phyloP scores from a whole-genome alignment of 2,888 invertebrate species.

The Odontocolon sp. region DNA sequence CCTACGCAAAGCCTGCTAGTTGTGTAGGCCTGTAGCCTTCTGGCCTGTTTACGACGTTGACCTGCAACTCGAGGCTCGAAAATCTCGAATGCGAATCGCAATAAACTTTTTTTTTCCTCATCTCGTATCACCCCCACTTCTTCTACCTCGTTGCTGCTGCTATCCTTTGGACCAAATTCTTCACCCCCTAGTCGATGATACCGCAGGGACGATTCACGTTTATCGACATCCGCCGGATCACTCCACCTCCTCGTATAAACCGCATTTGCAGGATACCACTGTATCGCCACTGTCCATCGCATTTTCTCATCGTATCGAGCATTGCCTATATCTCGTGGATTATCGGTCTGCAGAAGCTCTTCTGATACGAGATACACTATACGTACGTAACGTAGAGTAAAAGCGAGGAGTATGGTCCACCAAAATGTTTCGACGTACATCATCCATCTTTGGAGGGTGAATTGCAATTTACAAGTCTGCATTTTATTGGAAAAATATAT shows the following conservation, averaged over 20 bases:
- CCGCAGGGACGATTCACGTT: constrained; percentile 45
- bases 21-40: not conserved
- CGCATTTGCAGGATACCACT: constrained; percentile 10
- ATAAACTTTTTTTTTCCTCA: constrained; percentile 30
- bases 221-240: constrained; percentile 50
- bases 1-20: constrained; percentile 5
- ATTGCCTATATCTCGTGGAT: constrained; percentile 36
- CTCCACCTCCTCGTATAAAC: constrained; percentile 31
- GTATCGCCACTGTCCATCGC: constrained; percentile 54
- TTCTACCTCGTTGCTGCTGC: not conserved
- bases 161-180: not conserved
- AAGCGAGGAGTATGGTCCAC: too few relatives aligned
- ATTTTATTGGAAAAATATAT: too few relatives aligned
- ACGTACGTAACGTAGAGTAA: too few relatives aligned
- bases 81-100: constrained; percentile 50
- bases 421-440: too few relatives aligned
- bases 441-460: too few relatives aligned
- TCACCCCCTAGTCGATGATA: constrained; percentile 32
- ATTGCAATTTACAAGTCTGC: too few relatives aligned
- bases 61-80: constrained; percentile 36
- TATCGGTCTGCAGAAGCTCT: constrained; percentile 27
- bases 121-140: not conserved
- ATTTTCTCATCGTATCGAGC: constrained; percentile 50
- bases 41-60: constrained; percentile 43
- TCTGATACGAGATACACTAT: not conserved